Percentiles rank a stretch among this genome's conserved stretches.
Evolutionary conservation across 2,797 vertebrate species (phyloP).

Genomic region (Alectoris magna): DNA sequence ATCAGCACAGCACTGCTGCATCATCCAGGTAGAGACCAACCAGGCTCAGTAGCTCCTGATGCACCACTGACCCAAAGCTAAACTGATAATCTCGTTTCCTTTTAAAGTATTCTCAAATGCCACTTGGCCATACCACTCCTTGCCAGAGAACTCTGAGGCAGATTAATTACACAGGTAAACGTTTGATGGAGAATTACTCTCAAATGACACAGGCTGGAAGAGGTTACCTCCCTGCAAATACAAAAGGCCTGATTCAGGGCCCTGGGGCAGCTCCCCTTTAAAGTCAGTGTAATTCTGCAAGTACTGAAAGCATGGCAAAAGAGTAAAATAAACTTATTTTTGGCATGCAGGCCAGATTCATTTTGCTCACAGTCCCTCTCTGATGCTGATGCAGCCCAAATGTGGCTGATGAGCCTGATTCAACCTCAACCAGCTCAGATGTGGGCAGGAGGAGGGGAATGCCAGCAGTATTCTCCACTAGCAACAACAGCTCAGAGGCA

Average conservation of each 20-base stretch:
- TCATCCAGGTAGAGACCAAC: neutral
- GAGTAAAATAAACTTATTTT: slow-evolving; percentile 40
- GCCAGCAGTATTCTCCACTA: neutral
- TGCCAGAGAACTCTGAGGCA: neutral
- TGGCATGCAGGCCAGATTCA: neutral
- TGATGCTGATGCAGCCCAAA: neutral
- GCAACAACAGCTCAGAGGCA: slow-evolving; percentile 6
- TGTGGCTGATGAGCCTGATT: neutral
- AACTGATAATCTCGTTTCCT: slow-evolving; percentile 27
- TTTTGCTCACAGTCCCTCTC: neutral
- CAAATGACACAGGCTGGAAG: neutral
- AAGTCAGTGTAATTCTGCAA: neutral
- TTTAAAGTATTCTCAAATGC: slow-evolving; percentile 35
- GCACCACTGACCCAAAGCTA: slow-evolving; percentile 47
- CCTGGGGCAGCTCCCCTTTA: neutral
- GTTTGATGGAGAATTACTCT: slow-evolving; percentile 33
- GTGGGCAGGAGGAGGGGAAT: slow-evolving; percentile 1
- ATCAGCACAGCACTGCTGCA: neutral
- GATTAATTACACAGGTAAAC: slow-evolving; percentile 17
- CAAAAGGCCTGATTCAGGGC: slow-evolving; percentile 26
- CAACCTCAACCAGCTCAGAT: neutral
- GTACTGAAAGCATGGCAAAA: neutral
- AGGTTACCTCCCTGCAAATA: neutral
- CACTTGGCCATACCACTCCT: neutral
- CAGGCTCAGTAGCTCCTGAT: neutral